phyloP scores from a whole-genome alignment of 2,888 invertebrate genomes.

The Zaprionus obscuricornis region DNA sequence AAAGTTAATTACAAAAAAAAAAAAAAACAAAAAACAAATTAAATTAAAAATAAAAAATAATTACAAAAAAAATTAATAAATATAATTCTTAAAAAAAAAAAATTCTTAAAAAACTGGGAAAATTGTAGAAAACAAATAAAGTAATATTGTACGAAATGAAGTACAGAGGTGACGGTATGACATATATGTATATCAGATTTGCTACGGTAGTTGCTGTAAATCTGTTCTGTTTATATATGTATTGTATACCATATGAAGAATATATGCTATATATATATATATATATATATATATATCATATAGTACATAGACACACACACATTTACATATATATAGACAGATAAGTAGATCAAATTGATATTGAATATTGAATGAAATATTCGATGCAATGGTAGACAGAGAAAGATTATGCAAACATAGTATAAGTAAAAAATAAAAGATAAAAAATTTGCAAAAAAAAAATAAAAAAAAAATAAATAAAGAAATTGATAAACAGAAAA shows the following conservation, averaged over 20 bases:
- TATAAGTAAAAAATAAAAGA: not conserved
- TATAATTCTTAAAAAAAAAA: conserved; percentile 17
- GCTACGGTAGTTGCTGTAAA: conserved; percentile 50
- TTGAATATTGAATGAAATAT: conserved; percentile 73
- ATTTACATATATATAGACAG: conserved; percentile 40
- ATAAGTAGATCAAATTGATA: conserved; percentile 74
- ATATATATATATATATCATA: conserved; percentile 34
- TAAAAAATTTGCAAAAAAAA: conserved; percentile 25
- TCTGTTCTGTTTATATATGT: too few relatives aligned
- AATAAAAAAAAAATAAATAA: conserved; percentile 39
- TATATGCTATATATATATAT: conserved; percentile 43
- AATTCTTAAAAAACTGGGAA: conserved; percentile 20
- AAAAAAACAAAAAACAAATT: conserved; percentile 26
- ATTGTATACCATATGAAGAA: conserved; percentile 35
- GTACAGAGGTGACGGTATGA: conserved; percentile 7
- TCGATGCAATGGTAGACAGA: too few relatives aligned
- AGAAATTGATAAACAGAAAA: conserved; percentile 38
- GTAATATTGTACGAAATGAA: not conserved
- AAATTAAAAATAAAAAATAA: conserved; percentile 42
- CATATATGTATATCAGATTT: conserved; percentile 19
- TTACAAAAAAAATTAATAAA: not conserved
- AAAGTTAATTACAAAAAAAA: conserved; percentile 32
- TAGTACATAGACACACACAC: conserved; percentile 25
- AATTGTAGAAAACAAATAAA: too few relatives aligned
- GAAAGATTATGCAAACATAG: conserved; percentile 31